Evolutionary conservation across 1,140 invertebrate genomes (phyloP).

Genomic region (Frieseomelitta varia): DNA sequence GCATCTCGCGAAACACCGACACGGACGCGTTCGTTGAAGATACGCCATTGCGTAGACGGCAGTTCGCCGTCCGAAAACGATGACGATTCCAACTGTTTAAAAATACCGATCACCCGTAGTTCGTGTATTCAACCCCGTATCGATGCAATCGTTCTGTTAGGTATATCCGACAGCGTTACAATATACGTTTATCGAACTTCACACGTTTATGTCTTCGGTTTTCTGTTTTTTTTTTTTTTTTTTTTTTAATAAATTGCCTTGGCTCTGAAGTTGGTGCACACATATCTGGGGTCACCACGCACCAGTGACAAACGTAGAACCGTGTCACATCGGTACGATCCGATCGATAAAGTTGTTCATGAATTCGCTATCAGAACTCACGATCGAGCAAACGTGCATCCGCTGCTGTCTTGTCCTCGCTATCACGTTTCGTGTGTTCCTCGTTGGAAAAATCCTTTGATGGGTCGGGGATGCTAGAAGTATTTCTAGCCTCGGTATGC

Average conservation of each 20-base stretch:
- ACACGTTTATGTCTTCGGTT: background rate
- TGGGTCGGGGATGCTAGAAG: background rate
- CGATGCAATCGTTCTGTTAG: too few species aligned
- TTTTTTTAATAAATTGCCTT: background rate
- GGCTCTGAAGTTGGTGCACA: background rate
- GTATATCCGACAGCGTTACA: background rate
- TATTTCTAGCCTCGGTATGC: background rate
- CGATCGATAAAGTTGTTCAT: background rate
- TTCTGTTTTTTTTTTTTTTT: background rate
- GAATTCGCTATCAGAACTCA: background rate
- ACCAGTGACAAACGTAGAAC: background rate
- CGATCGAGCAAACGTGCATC: background rate
- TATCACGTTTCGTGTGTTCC: background rate
- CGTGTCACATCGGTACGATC: background rate
- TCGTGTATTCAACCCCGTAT: background rate
- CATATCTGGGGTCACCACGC: too few species aligned
- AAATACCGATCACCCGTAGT: background rate
- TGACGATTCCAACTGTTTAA: background rate
- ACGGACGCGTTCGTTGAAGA: background rate
- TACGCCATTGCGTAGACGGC: conserved; percentile 12
- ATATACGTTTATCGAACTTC: background rate
- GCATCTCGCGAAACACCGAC: conserved; percentile 6
- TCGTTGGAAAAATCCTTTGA: background rate
- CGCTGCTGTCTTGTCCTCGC: background rate
- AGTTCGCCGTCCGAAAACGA: background rate